Evolutionary conservation across 2,797 vertebrate species (phyloP).

Genomic region (Oreochromis mossambicus): DNA sequence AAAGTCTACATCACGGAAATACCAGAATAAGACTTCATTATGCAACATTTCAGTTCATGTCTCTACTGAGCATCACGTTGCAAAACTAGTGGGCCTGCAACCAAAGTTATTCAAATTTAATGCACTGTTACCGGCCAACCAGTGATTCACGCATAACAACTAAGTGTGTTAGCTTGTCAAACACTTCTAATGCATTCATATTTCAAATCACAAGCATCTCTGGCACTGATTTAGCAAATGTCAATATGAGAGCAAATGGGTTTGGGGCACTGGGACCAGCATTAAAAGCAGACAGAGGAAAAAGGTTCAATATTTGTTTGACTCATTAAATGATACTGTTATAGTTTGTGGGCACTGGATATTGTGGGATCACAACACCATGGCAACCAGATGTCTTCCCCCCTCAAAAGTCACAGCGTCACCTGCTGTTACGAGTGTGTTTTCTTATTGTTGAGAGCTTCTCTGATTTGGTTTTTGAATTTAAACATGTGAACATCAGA

Average conservation of each 20-base stretch:
- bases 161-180: conserved; percentile 10
- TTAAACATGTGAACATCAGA: background rate
- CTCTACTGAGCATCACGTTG: conserved; percentile 5
- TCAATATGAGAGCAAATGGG: conserved; percentile 14
- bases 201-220: conserved; percentile 34
- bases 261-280: background rate
- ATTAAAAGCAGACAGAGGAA: background rate
- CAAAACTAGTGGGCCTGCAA: background rate
- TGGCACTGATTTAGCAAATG: conserved; percentile 20
- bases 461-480: background rate
- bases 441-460: background rate
- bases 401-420: background rate
- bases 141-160: conserved; percentile 2
- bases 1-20: background rate
- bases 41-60: conserved; percentile 7
- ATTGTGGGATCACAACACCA: background rate
- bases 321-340: background rate
- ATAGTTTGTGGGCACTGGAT: background rate
- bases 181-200: conserved; percentile 29
- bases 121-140: conserved; percentile 5
- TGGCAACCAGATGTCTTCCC: background rate
- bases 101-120: conserved; percentile 20
- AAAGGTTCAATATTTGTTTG: background rate
- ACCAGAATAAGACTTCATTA: conserved; percentile 3
- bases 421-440: background rate